A percentile compares a stretch with the other conserved stretches of the same genome.
Evolutionary conservation across 2,888 invertebrate genomes (phyloP).

Genomic region (Dryocosmus kuriphilus): DNA sequence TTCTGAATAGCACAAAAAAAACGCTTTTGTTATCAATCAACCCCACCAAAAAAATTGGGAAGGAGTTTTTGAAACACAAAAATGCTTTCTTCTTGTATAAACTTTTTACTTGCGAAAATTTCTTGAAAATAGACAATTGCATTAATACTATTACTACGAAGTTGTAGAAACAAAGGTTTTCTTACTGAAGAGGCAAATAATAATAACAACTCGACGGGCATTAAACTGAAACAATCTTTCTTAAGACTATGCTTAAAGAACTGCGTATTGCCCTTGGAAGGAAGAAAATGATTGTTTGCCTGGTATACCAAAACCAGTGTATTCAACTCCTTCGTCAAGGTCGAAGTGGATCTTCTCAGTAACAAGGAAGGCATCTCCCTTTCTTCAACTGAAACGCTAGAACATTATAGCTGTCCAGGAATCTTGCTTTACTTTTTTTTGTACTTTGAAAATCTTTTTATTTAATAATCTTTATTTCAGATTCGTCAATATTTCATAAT

Average conservation of each 20-base stretch:
- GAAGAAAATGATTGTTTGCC: neutral
- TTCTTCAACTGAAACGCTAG: neutral
- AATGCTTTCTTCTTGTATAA: neutral
- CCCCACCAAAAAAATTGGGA: neutral
- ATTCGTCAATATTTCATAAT: neutral
- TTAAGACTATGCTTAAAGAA: slow-evolving; percentile 4
- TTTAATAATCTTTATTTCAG: neutral
- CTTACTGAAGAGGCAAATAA: neutral
- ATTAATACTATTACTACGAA: neutral
- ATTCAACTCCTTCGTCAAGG: slow-evolving; percentile 3
- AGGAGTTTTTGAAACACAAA: neutral
- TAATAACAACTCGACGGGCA: neutral
- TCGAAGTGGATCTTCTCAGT: neutral
- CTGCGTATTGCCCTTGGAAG: slow-evolving; percentile 14
- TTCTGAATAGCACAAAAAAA: neutral
- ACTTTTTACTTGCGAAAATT: neutral
- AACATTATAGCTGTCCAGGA: neutral
- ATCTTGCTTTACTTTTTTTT: too few species aligned
- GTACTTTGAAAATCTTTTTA: neutral
- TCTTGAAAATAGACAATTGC: neutral
- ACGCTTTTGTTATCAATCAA: neutral
- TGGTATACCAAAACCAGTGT: slow-evolving; percentile 1
- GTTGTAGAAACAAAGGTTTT: neutral
- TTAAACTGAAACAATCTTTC: slow-evolving; percentile 1
- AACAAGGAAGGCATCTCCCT: neutral